Evolutionary conservation across 2,113 vertebrate genomes (phyloP).

Genomic region (Tetrao urogallus): DNA sequence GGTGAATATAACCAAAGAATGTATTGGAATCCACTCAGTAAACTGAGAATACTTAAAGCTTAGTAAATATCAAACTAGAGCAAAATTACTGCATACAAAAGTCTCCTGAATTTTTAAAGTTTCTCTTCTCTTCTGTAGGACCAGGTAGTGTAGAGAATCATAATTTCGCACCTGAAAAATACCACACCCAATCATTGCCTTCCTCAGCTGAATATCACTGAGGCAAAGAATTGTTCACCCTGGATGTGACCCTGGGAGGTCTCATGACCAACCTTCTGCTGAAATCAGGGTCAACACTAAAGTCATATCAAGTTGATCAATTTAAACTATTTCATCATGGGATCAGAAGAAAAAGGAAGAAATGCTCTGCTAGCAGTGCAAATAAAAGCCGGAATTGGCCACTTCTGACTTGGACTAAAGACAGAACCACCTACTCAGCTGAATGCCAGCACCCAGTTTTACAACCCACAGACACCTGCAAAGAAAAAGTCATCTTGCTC

Average conservation of each 20-base stretch:
- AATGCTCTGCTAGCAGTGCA: rapidly evolving
- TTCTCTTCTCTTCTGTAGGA: not conserved
- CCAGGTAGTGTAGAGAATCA: not conserved
- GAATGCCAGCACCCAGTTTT: not conserved
- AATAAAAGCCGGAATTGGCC: not conserved
- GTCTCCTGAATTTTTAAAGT: not conserved
- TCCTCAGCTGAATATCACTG: not conserved
- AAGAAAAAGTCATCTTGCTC: not conserved
- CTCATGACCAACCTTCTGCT: not conserved
- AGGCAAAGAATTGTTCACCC: not conserved
- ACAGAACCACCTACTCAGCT: not conserved
- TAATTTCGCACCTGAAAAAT: not conserved
- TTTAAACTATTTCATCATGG: not conserved
- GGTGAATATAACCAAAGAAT: not conserved
- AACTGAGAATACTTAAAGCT: not conserved
- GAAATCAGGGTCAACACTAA: not conserved
- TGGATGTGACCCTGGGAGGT: not conserved
- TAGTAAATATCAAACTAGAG: not conserved
- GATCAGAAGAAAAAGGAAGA: not conserved
- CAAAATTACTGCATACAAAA: not conserved
- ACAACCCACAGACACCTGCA: not conserved
- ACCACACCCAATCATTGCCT: not conserved
- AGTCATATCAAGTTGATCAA: not conserved
- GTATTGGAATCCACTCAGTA: not conserved
- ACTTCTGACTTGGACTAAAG: not conserved